phyloP scores from a whole-genome alignment of 2,888 invertebrate genomes.

The Eupithecia subumbrata region DNA sequence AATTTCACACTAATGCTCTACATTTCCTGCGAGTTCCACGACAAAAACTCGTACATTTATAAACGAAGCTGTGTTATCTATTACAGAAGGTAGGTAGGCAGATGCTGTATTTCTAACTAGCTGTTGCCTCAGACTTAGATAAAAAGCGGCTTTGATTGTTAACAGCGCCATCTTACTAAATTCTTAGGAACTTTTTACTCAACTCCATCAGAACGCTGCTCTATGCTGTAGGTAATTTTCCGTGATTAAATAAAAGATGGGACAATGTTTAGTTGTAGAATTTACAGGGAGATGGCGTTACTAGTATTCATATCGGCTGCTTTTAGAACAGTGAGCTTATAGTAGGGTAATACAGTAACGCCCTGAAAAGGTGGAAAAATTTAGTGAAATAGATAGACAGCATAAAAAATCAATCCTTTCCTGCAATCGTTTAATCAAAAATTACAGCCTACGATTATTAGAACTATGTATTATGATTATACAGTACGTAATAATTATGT shows the following conservation, averaged over 20 bases:
- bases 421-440: constrained; percentile 11
- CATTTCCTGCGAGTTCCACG: constrained; percentile 39
- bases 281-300: not conserved
- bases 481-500: not conserved
- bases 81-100: constrained; percentile 30
- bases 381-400: not conserved
- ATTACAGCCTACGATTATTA: constrained; percentile 2
- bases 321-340: not conserved
- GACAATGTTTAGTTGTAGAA: not conserved
- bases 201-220: not conserved
- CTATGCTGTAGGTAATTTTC: not conserved
- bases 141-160: not conserved
- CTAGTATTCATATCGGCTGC: not conserved
- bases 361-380: not conserved
- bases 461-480: not conserved
- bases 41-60: constrained; percentile 41
- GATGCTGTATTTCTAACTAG: not conserved
- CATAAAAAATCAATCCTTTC: not conserved
- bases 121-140: not conserved
- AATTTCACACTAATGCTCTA: constrained; percentile 33
- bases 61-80: constrained; percentile 44
- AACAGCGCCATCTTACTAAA: not conserved
- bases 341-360: not conserved
- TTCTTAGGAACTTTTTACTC: not conserved
- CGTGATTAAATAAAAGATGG: not conserved